A percentile compares a stretch with the other conserved stretches of the same genome.
Conservation (phyloP, 1,140 invertebrate species). For the Hypothenemus hampei region DNA sequence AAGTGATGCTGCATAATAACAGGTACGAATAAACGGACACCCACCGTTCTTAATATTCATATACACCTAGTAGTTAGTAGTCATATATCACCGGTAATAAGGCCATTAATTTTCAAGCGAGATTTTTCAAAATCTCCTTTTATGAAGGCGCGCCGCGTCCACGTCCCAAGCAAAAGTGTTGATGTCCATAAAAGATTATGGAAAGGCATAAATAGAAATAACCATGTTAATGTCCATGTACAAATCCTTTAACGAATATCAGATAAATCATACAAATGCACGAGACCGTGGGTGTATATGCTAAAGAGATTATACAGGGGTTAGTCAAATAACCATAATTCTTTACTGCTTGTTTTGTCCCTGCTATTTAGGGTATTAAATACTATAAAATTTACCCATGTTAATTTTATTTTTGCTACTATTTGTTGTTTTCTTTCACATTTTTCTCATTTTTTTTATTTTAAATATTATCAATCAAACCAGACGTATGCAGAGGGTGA, state of each 20-base stretch:
- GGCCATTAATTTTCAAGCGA: conserved; percentile 14
- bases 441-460: not conserved
- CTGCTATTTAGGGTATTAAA: not conserved
- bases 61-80: conserved; percentile 19
- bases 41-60: conserved; percentile 9
- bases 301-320: conserved; percentile 7
- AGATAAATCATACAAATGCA: conserved; percentile 14
- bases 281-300: conserved; percentile 8
- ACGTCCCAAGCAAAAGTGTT: conserved; percentile 10
- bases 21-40: conserved; percentile 3
- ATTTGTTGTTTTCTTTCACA: not conserved
- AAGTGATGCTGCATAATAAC: not conserved
- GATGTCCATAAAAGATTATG: conserved; percentile 24
- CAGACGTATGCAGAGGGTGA: not conserved
- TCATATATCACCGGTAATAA: conserved; percentile 20
- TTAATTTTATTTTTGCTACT: not conserved
- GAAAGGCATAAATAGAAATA: conserved; percentile 22
- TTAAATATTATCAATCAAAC: conserved; percentile 1
- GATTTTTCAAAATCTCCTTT: conserved; percentile 5
- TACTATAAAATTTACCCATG: not conserved
- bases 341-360: not conserved
- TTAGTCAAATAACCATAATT: not conserved
- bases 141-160: conserved; percentile 9
- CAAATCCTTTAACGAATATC: conserved; percentile 21
- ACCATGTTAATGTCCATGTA: conserved; percentile 20